Conservation (phyloP, 2,888 invertebrate genomes). For the Dendrolimus pini region DNA sequence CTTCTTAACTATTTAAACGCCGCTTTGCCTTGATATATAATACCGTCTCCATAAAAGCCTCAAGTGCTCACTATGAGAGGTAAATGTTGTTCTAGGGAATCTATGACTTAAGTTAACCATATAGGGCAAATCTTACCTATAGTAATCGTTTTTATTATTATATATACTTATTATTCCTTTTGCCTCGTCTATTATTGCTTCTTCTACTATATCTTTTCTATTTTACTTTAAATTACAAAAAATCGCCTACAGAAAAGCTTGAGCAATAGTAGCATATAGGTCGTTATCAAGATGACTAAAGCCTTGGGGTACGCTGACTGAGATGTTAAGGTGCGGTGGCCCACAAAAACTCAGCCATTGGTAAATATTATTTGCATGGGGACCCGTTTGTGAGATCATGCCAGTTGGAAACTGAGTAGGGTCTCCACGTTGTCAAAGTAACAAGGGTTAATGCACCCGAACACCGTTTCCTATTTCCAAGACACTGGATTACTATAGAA, state of each 20-base stretch:
- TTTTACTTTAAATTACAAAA: too few species aligned
- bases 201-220: too few species aligned
- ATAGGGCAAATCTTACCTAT: too few species aligned
- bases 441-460: conserved; percentile 56
- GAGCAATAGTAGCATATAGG: conserved; percentile 2
- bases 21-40: too few species aligned
- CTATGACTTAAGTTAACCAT: too few species aligned
- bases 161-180: too few species aligned
- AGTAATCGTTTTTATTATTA: too few species aligned
- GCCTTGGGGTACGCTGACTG: conserved; percentile 5
- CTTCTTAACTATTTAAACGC: too few species aligned
- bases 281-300: conserved; percentile 5
- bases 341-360: conserved; percentile 4
- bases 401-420: conserved; percentile 53
- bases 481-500: conserved; percentile 42
- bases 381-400: conserved; percentile 32
- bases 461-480: conserved; percentile 43
- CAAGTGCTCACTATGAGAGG: too few species aligned
- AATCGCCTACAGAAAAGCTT: not conserved
- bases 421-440: conserved; percentile 48
- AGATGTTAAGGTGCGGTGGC: conserved; percentile 1
- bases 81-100: too few species aligned
- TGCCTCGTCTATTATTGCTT: too few species aligned
- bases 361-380: conserved; percentile 42
- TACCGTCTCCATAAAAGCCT: too few species aligned